These are phyloP conservation scores for Columba livia DNA, from an alignment of 2,113 vertebrate genomes.

Conservation along the genomic window DNA sequence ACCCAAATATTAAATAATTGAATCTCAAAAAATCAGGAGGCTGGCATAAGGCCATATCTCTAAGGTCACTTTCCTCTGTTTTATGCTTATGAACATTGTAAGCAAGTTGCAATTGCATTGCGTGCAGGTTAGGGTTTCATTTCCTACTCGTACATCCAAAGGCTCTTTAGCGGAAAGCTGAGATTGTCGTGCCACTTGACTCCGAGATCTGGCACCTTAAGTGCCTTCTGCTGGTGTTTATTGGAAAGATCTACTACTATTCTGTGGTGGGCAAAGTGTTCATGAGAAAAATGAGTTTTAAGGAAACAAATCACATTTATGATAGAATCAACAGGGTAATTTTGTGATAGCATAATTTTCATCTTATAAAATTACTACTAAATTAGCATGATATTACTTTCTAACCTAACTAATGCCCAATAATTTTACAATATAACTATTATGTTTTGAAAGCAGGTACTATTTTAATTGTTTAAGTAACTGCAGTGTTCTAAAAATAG, in stretches of 20 bases:
- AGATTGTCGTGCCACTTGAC: neutral
- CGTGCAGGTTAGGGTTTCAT: neutral
- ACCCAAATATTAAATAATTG: neutral
- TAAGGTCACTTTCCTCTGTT: neutral
- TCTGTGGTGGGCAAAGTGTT: neutral
- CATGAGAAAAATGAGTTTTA: neutral
- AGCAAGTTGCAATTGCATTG: neutral
- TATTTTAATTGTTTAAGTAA: neutral
- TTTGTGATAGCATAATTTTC: neutral
- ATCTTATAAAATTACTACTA: neutral
- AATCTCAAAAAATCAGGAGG: neutral
- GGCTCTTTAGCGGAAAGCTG: neutral
- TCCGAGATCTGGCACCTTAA: neutral
- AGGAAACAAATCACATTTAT: neutral
- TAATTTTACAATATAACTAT: neutral
- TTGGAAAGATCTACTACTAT: neutral
- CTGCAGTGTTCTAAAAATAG: neutral
- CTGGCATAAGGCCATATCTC: rapidly evolving
- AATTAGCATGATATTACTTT: neutral
- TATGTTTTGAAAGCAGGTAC: constrained; percentile 7
- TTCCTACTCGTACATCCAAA: neutral
- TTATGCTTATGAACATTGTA: neutral
- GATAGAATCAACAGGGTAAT: neutral
- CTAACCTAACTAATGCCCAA: neutral
- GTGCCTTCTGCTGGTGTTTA: neutral